Conservation (phyloP, 2,888 invertebrate genomes). For the Neria commutata region DNA sequence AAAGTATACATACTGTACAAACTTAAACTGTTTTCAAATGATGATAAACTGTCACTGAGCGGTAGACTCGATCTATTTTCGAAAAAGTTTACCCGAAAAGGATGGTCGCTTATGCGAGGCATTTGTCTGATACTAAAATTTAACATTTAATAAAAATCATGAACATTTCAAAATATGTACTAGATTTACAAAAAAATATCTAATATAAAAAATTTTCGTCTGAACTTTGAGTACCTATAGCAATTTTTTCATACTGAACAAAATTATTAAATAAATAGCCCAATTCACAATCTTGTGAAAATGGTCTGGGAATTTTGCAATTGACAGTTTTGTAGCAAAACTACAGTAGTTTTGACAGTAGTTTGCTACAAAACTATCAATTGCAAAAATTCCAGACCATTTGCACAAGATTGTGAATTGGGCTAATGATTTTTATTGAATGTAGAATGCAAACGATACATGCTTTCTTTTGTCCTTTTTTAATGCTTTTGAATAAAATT, state of each 20-base stretch:
- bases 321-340: no score
- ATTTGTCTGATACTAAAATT: slow-evolving; percentile 45
- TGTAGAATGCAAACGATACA: neutral
- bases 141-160: no score
- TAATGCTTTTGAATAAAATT: neutral
- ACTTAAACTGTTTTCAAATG: slow-evolving; percentile 28
- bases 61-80: slow-evolving; percentile 41
- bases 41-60: slow-evolving; percentile 43
- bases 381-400: no score
- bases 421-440: no score
- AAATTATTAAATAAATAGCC: no score
- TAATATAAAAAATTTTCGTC: neutral
- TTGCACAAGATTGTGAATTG: no score
- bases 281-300: no score
- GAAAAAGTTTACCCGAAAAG: slow-evolving; percentile 29
- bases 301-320: no score
- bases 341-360: no score
- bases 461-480: neutral
- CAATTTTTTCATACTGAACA: neutral
- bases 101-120: slow-evolving; percentile 51
- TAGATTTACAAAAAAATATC: no score
- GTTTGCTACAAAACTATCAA: no score
- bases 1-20: neutral
- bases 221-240: neutral
- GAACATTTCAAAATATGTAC: no score